Evolutionary conservation across 1,140 invertebrate species (phyloP), one percentile per base, ranked within the genome.

Genomic region (Aphidius ervi): DNA sequence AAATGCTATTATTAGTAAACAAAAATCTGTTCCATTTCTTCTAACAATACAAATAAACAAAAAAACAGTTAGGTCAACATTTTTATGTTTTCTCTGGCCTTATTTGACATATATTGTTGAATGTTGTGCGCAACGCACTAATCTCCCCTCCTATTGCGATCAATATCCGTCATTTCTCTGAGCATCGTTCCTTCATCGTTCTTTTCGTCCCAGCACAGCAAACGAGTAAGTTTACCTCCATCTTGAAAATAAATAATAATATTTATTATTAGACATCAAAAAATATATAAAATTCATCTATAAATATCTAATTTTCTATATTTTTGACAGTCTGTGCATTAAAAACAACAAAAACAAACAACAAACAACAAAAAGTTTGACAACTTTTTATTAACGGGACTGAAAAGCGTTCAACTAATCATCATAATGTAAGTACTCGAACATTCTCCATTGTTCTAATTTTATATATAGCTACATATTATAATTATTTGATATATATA

Each of bases 191-290:
- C 23, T 31, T 31, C 42, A 48, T 63, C 63, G 70, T 70, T 67
- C 75, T 77, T 77, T 77, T 72, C 69, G 73, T 76, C 68, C 70
- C 68, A 65, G 70, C 47, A 64, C 64, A 67, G 68, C 68, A 72
- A 65, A 69, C 70, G 67, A 71, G 75, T 77, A 71, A 69, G 74
- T 31, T 70, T 58, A 40, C 55, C 7, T 64, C 56, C 53, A 41
- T 46, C 46, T 5, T 45, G 9, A 39, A 9, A 9, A n/a, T 9
- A 39, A 46, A 20, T 53, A 42, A 31, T n/a, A 6, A 37, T 37
- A 37, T 40, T 5, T 31, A 31, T 50, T 45, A 23, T 47, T 42
- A 31, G 4, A 31, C 4, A 31, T 31, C 1, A 31, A 31, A 31
- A 31, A 31, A 31, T 31, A 31, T 31, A 31, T 31, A 31, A 31